Conservation (phyloP, 2,888 invertebrate species). For the Eristalinus aeneus region DNA sequence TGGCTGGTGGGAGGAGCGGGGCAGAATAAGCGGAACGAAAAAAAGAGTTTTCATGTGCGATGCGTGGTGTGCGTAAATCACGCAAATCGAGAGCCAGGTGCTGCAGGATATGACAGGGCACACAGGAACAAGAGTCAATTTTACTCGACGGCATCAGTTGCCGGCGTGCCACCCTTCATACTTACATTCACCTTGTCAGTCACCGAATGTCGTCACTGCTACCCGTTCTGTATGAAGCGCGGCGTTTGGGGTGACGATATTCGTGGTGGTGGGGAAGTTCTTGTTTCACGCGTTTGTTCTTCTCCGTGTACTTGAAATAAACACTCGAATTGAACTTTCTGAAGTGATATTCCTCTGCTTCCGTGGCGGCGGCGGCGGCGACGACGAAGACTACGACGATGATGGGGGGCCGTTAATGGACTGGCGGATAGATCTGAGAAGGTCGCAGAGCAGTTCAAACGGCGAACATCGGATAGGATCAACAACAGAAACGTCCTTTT, state of each 20-base stretch:
- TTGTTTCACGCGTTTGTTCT: slow-evolving; percentile 57
- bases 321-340: slow-evolving; percentile 62
- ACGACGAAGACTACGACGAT: background rate
- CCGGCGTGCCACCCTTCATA: background rate
- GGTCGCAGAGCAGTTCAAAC: slow-evolving; percentile 26
- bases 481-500: slow-evolving; percentile 11
- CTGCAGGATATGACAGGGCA: slow-evolving; percentile 63
- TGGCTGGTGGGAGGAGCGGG: background rate
- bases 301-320: slow-evolving; percentile 35
- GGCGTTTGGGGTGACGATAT: background rate
- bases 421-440: slow-evolving; percentile 56
- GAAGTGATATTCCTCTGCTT: slow-evolving; percentile 43
- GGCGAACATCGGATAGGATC: background rate
- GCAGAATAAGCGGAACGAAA: background rate
- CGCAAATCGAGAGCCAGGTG: slow-evolving; percentile 67
- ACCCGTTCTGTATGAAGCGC: too few species aligned
- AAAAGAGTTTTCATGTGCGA: slow-evolving; percentile 46
- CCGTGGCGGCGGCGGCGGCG: background rate
- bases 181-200: background rate
- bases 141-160: slow-evolving; percentile 16
- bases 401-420: slow-evolving; percentile 17
- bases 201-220: slow-evolving; percentile 44
- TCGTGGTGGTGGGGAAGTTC: slow-evolving; percentile 33
- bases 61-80: slow-evolving; percentile 67
- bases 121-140: slow-evolving; percentile 59